Percentiles rank a stretch among this genome's conserved stretches.
phyloP scores from a whole-genome alignment of 2,113 vertebrate species.

The Corythaeola cristata region DNA sequence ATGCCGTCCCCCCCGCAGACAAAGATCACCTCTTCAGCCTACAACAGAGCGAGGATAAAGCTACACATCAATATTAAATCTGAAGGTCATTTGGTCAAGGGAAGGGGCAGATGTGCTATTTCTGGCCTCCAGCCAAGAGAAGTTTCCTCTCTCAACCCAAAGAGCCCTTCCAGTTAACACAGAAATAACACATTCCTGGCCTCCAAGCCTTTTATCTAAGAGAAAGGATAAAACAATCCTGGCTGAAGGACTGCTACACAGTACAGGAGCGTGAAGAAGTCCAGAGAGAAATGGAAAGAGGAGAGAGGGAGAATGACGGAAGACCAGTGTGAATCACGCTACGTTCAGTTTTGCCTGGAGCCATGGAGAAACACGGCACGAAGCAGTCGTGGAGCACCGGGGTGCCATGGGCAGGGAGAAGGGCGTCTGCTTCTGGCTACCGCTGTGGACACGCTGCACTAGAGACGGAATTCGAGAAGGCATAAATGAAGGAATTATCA shows the following conservation, averaged over 20 bases:
- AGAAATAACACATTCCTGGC: not conserved
- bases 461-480: not conserved
- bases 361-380: not conserved
- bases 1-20: not conserved
- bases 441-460: not conserved
- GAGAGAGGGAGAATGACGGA: not conserved
- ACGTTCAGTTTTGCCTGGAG: not conserved
- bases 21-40: not conserved
- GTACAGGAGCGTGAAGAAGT: not conserved
- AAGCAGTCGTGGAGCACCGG: accelerated
- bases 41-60: not conserved
- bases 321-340: not conserved
- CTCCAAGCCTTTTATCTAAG: not conserved
- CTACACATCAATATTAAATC: not conserved
- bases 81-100: conserved; percentile 26
- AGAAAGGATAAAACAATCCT: not conserved
- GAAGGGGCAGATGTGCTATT: not conserved
- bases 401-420: not conserved
- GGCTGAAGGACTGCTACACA: not conserved
- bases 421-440: not conserved
- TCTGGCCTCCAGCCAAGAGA: not conserved
- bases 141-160: not conserved
- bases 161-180: not conserved
- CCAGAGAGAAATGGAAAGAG: not conserved
- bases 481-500: not conserved